Conservation (phyloP, 2,113 vertebrate genomes). For the Seriola quinqueradiata region DNA sequence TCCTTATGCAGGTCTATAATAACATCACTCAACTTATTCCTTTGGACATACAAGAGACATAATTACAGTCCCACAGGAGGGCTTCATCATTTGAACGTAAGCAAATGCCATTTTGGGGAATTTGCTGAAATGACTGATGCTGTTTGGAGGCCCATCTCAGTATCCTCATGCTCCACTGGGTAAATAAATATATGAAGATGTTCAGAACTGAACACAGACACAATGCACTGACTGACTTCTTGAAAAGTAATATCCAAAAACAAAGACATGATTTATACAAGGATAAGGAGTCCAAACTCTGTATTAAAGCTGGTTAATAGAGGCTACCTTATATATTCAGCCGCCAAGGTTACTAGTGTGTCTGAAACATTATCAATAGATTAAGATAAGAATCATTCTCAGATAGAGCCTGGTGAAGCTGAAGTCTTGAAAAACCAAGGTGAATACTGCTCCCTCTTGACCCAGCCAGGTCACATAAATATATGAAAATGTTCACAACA, state of each 20-base stretch:
- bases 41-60: background rate
- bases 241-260: slow-evolving; percentile 20
- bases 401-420: slow-evolving; percentile 27
- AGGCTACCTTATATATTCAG: slow-evolving; percentile 48
- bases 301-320: slow-evolving; percentile 24
- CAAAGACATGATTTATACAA: slow-evolving; percentile 33
- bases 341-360: slow-evolving; percentile 37
- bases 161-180: slow-evolving; percentile 5
- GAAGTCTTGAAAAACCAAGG: slow-evolving; percentile 40
- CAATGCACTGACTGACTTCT: slow-evolving; percentile 26
- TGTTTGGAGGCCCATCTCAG: background rate
- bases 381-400: slow-evolving; percentile 33
- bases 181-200: slow-evolving; percentile 33
- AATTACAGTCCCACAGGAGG: background rate
- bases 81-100: background rate
- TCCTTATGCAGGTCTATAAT: background rate
- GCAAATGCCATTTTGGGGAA: background rate
- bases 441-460: slow-evolving; percentile 24
- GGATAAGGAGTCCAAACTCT: slow-evolving; percentile 41
- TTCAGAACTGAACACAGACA: slow-evolving; percentile 30
- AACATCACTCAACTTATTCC: background rate
- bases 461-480: slow-evolving; percentile 30
- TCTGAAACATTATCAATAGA: slow-evolving; percentile 43
- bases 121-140: background rate
- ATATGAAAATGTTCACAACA: slow-evolving; percentile 5